These are phyloP conservation scores for Habropoda laboriosa DNA, from an alignment of 1,140 invertebrate species.

Conservation along the genomic window DNA sequence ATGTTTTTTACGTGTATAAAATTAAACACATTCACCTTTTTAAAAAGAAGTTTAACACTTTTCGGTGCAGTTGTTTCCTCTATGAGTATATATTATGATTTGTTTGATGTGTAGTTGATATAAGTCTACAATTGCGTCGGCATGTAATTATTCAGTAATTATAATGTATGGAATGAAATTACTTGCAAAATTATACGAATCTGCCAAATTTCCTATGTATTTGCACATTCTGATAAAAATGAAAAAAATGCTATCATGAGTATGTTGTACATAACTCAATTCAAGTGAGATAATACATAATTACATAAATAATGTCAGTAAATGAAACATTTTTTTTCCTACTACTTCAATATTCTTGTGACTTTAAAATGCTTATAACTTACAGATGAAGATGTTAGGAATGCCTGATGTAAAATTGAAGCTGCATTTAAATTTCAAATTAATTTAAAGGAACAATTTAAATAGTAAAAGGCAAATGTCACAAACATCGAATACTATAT, in stretches of 20 bases:
- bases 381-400: slow-evolving; percentile 3
- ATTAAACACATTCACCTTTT: slow-evolving; percentile 37
- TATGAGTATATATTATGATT: slow-evolving; percentile 33
- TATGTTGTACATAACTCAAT: slow-evolving; percentile 20
- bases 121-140: slow-evolving; percentile 39
- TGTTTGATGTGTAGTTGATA: slow-evolving; percentile 33
- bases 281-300: slow-evolving; percentile 28
- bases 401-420: slow-evolving; percentile 48
- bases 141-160: slow-evolving; percentile 37
- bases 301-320: slow-evolving; percentile 23
- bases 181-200: slow-evolving; percentile 37
- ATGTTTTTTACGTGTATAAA: slow-evolving; percentile 42
- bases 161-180: slow-evolving; percentile 35
- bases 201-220: slow-evolving; percentile 43
- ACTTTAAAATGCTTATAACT: slow-evolving; percentile 33
- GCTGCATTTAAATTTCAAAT: slow-evolving; percentile 60
- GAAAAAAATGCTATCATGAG: not conserved
- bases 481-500: slow-evolving; percentile 59
- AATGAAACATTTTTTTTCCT: slow-evolving; percentile 43
- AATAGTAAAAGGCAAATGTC: slow-evolving; percentile 71
- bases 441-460: slow-evolving; percentile 34
- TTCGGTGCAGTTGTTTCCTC: slow-evolving; percentile 42
- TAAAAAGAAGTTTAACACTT: slow-evolving; percentile 29
- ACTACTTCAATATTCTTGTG: slow-evolving; percentile 20
- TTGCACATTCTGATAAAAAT: slow-evolving; percentile 4